Conservation (phyloP, 2,797 vertebrate species). For the Odontamblyopus lacepedii region DNA sequence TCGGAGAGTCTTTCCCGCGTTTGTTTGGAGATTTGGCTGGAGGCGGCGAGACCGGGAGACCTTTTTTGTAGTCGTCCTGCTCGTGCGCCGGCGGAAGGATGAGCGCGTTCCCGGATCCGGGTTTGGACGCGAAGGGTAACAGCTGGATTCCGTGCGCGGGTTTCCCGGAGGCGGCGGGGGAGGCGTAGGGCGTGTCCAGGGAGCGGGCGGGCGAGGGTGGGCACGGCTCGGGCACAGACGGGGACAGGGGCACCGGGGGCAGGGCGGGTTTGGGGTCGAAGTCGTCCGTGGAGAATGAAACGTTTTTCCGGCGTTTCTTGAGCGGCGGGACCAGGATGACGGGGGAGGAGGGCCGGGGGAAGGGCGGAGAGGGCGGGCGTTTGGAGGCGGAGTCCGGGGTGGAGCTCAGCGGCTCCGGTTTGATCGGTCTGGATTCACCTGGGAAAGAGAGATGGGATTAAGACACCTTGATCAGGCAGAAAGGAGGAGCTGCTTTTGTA, state of each 20-base stretch:
- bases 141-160: constrained; percentile 71
- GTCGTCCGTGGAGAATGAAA: constrained; percentile 85
- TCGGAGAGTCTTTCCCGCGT: constrained; percentile 68
- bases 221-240: constrained; percentile 40
- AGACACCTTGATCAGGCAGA: neutral
- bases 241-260: constrained; percentile 40
- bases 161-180: constrained; percentile 23
- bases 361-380: constrained; percentile 60
- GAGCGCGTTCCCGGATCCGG: constrained; percentile 72
- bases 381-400: constrained; percentile 14
- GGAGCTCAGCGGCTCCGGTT: constrained; percentile 23
- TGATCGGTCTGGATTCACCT: constrained; percentile 58
- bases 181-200: constrained; percentile 44
- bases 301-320: constrained; percentile 91
- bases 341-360: constrained; percentile 82
- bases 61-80: constrained; percentile 63
- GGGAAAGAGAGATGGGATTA: neutral
- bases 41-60: constrained; percentile 40
- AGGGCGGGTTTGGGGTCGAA: constrained; percentile 63
- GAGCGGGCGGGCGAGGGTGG: constrained; percentile 54
- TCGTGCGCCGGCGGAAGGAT: constrained; percentile 73
- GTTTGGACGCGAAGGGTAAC: constrained; percentile 73
- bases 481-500: neutral
- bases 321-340: constrained; percentile 86
- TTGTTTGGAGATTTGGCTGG: constrained; percentile 65